A percentile compares a stretch with the other conserved stretches of the same genome.
These are phyloP conservation scores for Tigriopus japonicus DNA, from an alignment of 1,140 invertebrate genomes.

Conservation along the genomic window DNA sequence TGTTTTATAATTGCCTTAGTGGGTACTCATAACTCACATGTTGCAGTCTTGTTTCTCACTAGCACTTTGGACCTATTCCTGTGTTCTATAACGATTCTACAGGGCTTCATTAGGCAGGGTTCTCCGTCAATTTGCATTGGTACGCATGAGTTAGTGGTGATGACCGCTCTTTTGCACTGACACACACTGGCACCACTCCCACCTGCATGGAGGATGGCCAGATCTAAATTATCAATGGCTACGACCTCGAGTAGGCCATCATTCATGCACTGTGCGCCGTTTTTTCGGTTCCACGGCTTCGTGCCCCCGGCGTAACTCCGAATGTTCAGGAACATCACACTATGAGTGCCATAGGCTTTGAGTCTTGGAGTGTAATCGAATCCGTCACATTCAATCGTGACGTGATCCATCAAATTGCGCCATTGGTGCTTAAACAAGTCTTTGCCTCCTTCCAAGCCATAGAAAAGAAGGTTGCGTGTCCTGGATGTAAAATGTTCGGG, in stretches of 20 bases:
- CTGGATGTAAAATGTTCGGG: conserved; percentile 9
- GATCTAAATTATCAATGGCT: conserved; percentile 9
- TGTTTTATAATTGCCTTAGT: too few relatives aligned
- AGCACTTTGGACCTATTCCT: conserved; percentile 2
- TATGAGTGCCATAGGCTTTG: conserved; percentile 8
- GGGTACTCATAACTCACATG: too few relatives aligned
- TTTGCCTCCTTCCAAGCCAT: conserved; percentile 8
- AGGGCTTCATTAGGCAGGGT: conserved; percentile 5
- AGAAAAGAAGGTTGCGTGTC: conserved; percentile 11
- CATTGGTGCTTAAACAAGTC: conserved; percentile 11
- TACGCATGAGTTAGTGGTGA: background rate
- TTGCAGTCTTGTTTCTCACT: conserved; percentile 4
- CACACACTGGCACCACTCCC: conserved; percentile 1
- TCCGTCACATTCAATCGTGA: background rate
- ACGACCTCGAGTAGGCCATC: conserved; percentile 11
- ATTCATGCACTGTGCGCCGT: background rate
- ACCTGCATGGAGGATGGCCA: conserved; percentile 8
- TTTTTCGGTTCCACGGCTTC: conserved; percentile 10
- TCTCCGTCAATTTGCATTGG: conserved; percentile 13
- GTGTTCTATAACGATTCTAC: conserved; percentile 1
- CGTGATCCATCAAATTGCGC: conserved; percentile 6
- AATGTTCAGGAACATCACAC: conserved; percentile 10
- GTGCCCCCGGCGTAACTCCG: background rate
- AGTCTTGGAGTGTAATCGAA: conserved; percentile 1
- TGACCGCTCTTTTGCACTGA: background rate